Evolutionary conservation across 2,113 vertebrate species (phyloP), one percentile per base, ranked within the genome.

Genomic region (Melanotaenia duboulayi): DNA sequence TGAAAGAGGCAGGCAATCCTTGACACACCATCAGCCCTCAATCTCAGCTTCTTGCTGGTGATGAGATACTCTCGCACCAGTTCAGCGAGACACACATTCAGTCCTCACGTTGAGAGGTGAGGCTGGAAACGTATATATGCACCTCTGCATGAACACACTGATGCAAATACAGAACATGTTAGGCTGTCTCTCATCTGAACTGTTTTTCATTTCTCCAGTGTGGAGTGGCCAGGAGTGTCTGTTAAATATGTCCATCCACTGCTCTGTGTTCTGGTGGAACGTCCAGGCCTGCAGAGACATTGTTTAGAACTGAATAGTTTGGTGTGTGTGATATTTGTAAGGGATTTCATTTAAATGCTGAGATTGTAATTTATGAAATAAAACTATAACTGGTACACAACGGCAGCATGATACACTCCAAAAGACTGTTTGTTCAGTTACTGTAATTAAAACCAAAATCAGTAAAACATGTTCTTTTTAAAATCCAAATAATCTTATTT

Each of bases 1-100:
- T 87, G 76, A 85, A 77, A 85, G 73, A 35, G 58, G 73, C 28
- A 86, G 58, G 81, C 71, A 56, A 70, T 84, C 65, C 61, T 66
- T 71, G 73, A 87, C 71, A 67, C 71, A 55, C 48, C 71, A 51
- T 80, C 49, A 55, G 57, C 69, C 76, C 60, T 77, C 70, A 68
- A 59, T 79, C 72, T 75, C 60, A 55, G 39, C 73, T 76, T 76
- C 55, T 57, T 42, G 14, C n/a, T 62, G 22, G 39, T 50, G 61
- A 71, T 76, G 81, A 79, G 76, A 76, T 28, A 3, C 28, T 28
- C 3, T 3, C 28, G n/a, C 48, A 70, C 46, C 22, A 52, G 70
- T 52, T 72, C n/a, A 55, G 16, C 1, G 1, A 16, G 17, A 50
- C 42, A 7, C 20, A 32, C 61, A 17, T 35, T 69, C 64, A 70